Evolutionary conservation across 1,140 invertebrate genomes (phyloP).

Genomic region (Argopecten irradians): DNA sequence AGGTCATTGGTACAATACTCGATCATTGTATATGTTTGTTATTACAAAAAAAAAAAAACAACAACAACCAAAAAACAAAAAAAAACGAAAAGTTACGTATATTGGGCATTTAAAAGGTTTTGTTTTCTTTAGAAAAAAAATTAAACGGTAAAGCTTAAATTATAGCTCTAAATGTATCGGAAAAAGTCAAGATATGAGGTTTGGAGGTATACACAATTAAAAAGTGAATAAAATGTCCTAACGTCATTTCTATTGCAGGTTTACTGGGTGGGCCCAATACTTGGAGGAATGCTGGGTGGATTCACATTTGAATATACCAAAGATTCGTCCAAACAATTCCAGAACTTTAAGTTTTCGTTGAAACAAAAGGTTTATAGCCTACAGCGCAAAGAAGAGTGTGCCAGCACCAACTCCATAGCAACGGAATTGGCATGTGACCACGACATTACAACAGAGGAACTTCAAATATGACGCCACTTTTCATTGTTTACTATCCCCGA

Average conservation of each 20-base stretch:
- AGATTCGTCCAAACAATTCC: constrained; percentile 25
- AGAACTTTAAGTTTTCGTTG: constrained; percentile 21
- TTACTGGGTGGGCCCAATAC: constrained; percentile 75
- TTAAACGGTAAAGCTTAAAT: too few relatives aligned
- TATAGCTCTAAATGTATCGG: too few relatives aligned
- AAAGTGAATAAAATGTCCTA: too few relatives aligned
- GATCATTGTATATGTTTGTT: too few relatives aligned
- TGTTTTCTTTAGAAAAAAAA: too few relatives aligned
- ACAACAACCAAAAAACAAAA: too few relatives aligned
- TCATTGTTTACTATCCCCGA: background rate
- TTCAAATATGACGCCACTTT: constrained; percentile 31
- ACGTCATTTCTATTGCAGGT: constrained; percentile 61
- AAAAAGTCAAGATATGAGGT: too few relatives aligned
- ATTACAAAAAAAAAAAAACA: too few relatives aligned
- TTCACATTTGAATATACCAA: constrained; percentile 62
- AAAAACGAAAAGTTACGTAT: too few relatives aligned
- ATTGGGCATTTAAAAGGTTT: too few relatives aligned
- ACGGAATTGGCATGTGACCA: constrained; percentile 39
- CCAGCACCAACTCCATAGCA: constrained; percentile 35
- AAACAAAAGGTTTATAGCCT: constrained; percentile 37
- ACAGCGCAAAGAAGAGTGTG: constrained; percentile 34
- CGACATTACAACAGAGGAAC: constrained; percentile 26
- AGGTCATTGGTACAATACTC: too few relatives aligned
- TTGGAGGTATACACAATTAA: too few relatives aligned
- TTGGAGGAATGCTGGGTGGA: constrained; percentile 68